Base-by-base conservation (phyloP, 2,888 invertebrate species). In the Aphodius sticticus region DNA sequence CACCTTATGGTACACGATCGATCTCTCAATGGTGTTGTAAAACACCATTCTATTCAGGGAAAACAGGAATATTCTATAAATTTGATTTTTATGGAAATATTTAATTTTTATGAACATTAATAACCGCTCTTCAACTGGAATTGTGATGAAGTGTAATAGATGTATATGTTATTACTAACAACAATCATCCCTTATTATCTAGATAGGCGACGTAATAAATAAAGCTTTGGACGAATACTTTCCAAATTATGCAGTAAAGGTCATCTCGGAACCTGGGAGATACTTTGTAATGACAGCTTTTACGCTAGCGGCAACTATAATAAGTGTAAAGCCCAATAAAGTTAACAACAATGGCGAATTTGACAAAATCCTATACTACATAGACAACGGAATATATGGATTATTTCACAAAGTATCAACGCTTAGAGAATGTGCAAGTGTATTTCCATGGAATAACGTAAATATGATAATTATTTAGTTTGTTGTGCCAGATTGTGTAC, bases 341-440 rank as follows among this genome's bases (percentile, higher is more conserved):
- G 7, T 3, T 26, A 38, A 36, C 14, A 53, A 70, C 71, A 12
- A 77, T 70, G 14, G 69, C 15, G 15, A 69, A 69, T 14, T 26
- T 3, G 71, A 37, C n/a, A 76, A 35, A 0, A 84, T 84, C 4
- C 91, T 92, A 91, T 93, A 93, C 87, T 93, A 93, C 83, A 86
- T 93, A 36, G 93, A 92, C 84, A 93, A 93, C 83, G 93, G 93
- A 4, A 91, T 92, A 53, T 93, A 92, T 84, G 92, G 92, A 38
- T 91, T 92, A 0, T 93, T 93, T 87, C 91, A 92, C 84, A 91
- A 91, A 83, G 89, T 92, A 83, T 69, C 26, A 26, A 69, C 15
- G 15, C 69, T 14, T 69, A 3, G 69, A 69, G 26, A 26, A 26
- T 69, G 14, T 69, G 15, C 15, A 69, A 15, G 14, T 69, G 14